Percentiles rank a stretch among this genome's conserved stretches.
Evolutionary conservation across 2,113 vertebrate species (phyloP).

Genomic region (Hipposideros armiger): DNA sequence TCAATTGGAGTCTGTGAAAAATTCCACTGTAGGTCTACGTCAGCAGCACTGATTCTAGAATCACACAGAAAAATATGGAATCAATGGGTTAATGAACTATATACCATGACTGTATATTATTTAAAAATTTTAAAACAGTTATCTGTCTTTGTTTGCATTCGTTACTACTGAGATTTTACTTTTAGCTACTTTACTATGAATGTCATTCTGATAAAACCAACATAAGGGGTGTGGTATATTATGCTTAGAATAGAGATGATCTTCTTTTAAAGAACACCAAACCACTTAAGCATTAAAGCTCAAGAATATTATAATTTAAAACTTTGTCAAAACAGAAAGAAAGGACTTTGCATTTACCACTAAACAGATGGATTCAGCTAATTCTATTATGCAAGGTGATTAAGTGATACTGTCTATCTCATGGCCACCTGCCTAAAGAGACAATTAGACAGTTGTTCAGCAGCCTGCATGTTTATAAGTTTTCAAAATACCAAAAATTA

Average conservation of each 20-base stretch:
- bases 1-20: constrained; percentile 97
- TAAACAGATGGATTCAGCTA: constrained; percentile 19
- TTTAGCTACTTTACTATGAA: neutral
- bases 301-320: constrained; percentile 45
- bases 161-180: neutral
- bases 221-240: neutral
- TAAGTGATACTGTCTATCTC: neutral
- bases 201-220: constrained; percentile 31
- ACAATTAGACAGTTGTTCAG: neutral
- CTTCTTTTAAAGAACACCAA: constrained; percentile 6
- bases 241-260: neutral
- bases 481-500: constrained; percentile 46
- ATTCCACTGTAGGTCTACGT: constrained; percentile 95
- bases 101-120: neutral
- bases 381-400: constrained; percentile 35
- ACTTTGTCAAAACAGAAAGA: constrained; percentile 47
- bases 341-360: constrained; percentile 35
- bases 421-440: neutral
- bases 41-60: constrained; percentile 96
- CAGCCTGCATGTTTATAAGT: neutral
- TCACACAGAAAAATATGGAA: constrained; percentile 63
- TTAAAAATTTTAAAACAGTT: neutral
- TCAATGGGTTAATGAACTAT: neutral
- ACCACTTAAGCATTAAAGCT: constrained; percentile 22
- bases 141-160: neutral